Evolutionary conservation across 2,888 invertebrate genomes (phyloP), one percentile per base, ranked within the genome.

Genomic region (Epiblema foenella): DNA sequence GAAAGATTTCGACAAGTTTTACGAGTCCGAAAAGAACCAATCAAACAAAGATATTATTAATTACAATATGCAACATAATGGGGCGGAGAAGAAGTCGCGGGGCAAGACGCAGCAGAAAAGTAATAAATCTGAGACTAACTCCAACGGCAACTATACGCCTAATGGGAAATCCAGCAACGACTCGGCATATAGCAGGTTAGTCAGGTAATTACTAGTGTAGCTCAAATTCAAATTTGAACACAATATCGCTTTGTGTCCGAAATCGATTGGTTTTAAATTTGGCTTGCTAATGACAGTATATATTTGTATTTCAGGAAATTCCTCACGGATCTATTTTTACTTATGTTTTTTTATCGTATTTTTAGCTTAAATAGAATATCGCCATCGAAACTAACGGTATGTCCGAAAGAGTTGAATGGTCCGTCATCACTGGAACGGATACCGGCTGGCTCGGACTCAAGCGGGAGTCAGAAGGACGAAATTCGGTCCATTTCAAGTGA

Each of bases 131-230:
- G 89, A 87, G 33, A 81, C 79, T 58, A 67, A 88, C 39, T 75
- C 83, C 67, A 93, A 91, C 76, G 92, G 87, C 75, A 89, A 92
- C 82, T 87, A 81, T 81, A 91, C 86, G 76, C 89, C 88, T 15
- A 90, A 85, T 75, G 90, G 88, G 65, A 91, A 87, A 80, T 76
- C 81, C 52, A 95, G 89, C 82, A 89, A 88, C 37, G 97, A 97
- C 89, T 97, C 97, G 37, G 97, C 97, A 68, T 97, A 97, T 90
- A 97, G 97, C 95, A 97, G 97, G 97, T 97, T 93, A 94, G 93
- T 89, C 89, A 92, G 92, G 93, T 90, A 91, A 86, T 74, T 73
- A 68, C 71, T 83, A n/a, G 17, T 37, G 18, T 63, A 54, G 17
- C 12, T 42, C 7, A 37, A 46, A 39, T 39, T 39, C 11, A 15